phyloP scores from a whole-genome alignment of 2,888 invertebrate genomes.

The Tinea semifulvella region DNA sequence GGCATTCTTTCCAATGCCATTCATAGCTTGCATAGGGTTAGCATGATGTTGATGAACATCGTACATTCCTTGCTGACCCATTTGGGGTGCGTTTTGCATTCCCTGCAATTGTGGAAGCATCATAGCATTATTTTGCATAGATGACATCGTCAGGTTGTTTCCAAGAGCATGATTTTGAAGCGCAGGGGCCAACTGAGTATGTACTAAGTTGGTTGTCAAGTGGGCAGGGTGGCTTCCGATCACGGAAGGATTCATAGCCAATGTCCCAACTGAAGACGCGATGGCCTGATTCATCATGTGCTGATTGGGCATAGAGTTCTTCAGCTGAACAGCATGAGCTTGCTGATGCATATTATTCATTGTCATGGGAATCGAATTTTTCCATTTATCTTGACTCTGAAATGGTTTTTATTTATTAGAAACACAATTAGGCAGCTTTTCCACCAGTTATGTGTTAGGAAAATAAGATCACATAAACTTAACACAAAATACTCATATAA shows the following conservation, averaged over 20 bases:
- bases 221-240: conserved; percentile 59
- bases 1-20: conserved; percentile 58
- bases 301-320: conserved; percentile 61
- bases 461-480: no score
- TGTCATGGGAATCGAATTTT: conserved; percentile 71
- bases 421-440: no score
- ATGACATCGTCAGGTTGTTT: conserved; percentile 40
- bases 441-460: no score
- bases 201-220: conserved; percentile 59
- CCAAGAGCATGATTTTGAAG: conserved; percentile 58
- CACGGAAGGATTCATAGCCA: conserved; percentile 57
- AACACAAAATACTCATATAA: no score
- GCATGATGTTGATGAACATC: conserved; percentile 59
- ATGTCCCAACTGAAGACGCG: conserved; percentile 53
- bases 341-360: conserved; percentile 68
- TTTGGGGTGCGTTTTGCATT: conserved; percentile 59
- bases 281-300: conserved; percentile 58
- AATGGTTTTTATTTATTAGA: no score
- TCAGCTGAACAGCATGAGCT: conserved; percentile 55
- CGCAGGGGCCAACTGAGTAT: conserved; percentile 59
- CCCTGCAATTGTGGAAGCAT: conserved; percentile 59
- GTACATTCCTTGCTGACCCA: conserved; percentile 61
- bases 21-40: conserved; percentile 59
- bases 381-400: conserved; percentile 89
- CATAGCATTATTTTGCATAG: conserved; percentile 55